phyloP scores from a whole-genome alignment of 2,113 vertebrate species.

The Progne subis region DNA sequence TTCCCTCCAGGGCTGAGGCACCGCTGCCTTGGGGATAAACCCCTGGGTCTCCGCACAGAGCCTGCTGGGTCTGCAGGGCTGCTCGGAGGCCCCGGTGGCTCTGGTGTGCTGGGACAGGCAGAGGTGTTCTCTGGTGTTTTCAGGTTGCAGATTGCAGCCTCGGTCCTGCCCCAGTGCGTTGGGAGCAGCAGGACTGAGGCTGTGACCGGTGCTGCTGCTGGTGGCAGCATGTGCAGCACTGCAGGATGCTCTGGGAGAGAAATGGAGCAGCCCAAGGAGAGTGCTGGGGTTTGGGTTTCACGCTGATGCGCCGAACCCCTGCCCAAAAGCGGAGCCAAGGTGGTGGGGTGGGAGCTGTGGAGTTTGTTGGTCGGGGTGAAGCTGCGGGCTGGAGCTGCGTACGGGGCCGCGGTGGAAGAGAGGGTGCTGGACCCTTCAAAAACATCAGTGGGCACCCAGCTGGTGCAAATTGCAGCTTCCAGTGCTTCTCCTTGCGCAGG shows the following conservation, averaged over 20 bases:
- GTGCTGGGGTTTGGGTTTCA: not conserved
- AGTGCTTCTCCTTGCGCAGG: not conserved
- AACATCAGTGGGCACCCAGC: rapidly evolving
- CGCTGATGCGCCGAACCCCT: not conserved
- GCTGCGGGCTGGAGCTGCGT: rapidly evolving
- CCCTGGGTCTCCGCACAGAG: too few relatives aligned
- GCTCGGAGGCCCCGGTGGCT: not conserved
- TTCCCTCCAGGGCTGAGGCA: too few relatives aligned
- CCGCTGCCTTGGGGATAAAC: too few relatives aligned
- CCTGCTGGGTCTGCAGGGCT: not conserved
- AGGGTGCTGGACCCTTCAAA: not conserved
- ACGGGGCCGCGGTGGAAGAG: rapidly evolving
- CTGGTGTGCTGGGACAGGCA: not conserved
- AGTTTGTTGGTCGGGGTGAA: not conserved
- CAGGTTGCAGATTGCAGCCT: not conserved
- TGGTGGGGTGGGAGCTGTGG: not conserved
- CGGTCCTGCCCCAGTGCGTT: not conserved
- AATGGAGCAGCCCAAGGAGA: rapidly evolving
- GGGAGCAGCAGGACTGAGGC: rapidly evolving
- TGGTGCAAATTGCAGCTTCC: not conserved
- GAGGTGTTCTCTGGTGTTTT: not conserved
- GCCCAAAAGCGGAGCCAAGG: rapidly evolving
- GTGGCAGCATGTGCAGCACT: too few relatives aligned
- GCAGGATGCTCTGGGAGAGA: not conserved
- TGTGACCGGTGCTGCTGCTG: not conserved